Evolutionary conservation across 2,797 vertebrate species (phyloP).

Genomic region (Tragopan temminckii): DNA sequence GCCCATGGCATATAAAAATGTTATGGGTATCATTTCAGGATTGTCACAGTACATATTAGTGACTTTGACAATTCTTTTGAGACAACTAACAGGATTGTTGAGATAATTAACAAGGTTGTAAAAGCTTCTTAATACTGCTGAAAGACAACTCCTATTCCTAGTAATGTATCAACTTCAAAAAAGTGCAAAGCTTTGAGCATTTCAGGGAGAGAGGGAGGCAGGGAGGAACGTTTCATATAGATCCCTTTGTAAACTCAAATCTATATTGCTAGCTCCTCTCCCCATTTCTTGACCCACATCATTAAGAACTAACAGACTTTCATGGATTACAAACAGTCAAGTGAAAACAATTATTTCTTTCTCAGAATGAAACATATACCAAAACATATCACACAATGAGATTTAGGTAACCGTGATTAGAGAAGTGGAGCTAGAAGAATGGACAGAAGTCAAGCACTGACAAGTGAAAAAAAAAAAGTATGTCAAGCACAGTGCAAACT

Average conservation of each 20-base stretch:
- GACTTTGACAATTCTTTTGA: slow-evolving; percentile 3
- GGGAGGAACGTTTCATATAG: background rate
- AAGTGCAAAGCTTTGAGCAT: background rate
- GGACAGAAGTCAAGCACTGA: background rate
- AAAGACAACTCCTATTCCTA: background rate
- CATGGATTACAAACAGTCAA: background rate
- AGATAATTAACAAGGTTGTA: slow-evolving; percentile 23
- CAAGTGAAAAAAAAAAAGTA: background rate
- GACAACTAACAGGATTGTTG: background rate
- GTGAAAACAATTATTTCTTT: background rate
- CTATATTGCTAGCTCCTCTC: background rate
- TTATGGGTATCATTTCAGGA: background rate
- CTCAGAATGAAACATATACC: background rate
- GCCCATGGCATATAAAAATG: background rate
- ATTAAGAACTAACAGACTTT: background rate
- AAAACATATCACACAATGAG: background rate
- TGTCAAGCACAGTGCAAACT: background rate
- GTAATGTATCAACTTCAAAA: background rate
- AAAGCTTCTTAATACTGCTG: slow-evolving; percentile 28
- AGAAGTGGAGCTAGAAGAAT: fast-evolving
- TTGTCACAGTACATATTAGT: background rate
- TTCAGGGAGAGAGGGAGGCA: fast-evolving
- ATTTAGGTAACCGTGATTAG: background rate
- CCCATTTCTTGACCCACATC: background rate
- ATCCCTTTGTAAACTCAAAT: background rate